Percentiles rank a stretch among this genome's conserved stretches.
These are phyloP conservation scores for Onychomys arenicola DNA, from an alignment of 2,797 vertebrate genomes.

Conservation along the genomic window DNA sequence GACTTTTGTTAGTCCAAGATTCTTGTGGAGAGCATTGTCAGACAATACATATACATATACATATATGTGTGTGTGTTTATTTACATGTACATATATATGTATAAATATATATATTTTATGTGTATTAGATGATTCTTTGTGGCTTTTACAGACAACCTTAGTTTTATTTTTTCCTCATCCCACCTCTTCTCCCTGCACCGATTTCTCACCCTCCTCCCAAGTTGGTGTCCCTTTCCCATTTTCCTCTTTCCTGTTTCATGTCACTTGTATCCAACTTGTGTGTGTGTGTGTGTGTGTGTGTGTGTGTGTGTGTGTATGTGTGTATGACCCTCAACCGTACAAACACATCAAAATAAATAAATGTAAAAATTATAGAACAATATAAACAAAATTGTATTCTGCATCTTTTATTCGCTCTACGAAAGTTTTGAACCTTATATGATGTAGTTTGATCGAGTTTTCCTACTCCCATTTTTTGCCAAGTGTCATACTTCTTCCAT, in stretches of 20 bases:
- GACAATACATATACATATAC: too few species aligned
- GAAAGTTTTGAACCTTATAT: background rate
- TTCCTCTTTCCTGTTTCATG: background rate
- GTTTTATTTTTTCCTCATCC: background rate
- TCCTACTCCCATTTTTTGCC: background rate
- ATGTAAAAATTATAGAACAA: background rate
- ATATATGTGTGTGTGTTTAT: too few species aligned
- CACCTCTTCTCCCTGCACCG: background rate
- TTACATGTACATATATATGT: too few species aligned
- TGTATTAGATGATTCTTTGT: background rate
- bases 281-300: too few species aligned
- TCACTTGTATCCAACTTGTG: background rate
- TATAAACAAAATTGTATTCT: background rate
- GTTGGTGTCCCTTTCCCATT: fast-evolving
- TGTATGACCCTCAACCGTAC: background rate
- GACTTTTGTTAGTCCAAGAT: background rate
- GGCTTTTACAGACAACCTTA: background rate
- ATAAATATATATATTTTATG: background rate
- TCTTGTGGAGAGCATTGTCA: background rate
- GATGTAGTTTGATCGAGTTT: background rate
- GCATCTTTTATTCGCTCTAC: background rate
- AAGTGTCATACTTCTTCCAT: background rate
- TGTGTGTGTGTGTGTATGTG: background rate
- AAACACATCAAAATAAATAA: background rate
- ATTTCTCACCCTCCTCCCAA: background rate